Evolutionary conservation across 2,888 invertebrate species (phyloP).

Genomic region (Nowickia ferox): DNA sequence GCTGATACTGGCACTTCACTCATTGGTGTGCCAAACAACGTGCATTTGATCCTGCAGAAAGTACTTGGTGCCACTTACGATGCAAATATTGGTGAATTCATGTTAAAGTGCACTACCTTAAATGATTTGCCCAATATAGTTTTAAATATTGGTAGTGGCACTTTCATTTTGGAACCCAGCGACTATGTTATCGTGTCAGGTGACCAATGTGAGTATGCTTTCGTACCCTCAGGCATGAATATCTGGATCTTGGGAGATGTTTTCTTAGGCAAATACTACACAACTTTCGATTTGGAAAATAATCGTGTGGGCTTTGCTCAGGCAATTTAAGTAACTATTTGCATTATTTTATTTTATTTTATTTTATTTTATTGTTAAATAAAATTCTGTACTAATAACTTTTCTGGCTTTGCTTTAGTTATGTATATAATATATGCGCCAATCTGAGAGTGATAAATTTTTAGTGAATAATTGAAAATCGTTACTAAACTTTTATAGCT

Average conservation of each 20-base stretch:
- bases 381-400: too few relatives aligned
- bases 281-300: constrained; percentile 95
- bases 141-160: constrained; percentile 89
- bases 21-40: constrained; percentile 92
- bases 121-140: constrained; percentile 89
- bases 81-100: constrained; percentile 80
- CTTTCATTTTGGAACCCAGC: constrained; percentile 89
- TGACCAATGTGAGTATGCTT: constrained; percentile 91
- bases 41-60: constrained; percentile 90
- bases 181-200: constrained; percentile 88
- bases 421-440: too few relatives aligned
- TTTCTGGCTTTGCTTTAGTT: too few relatives aligned
- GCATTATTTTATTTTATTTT: constrained; percentile 55
- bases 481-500: too few relatives aligned
- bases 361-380: neutral
- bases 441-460: too few relatives aligned
- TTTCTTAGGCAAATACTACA: constrained; percentile 97
- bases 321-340: constrained; percentile 82
- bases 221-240: constrained; percentile 87
- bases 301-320: constrained; percentile 93
- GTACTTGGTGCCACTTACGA: constrained; percentile 88
- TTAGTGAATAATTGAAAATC: too few relatives aligned
- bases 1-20: constrained; percentile 98
- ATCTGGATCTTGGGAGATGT: constrained; percentile 99
- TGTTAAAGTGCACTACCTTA: constrained; percentile 90